These are phyloP conservation scores for Oryzias celebensis DNA, from an alignment of 2,113 vertebrate genomes.

Conservation along the genomic window DNA sequence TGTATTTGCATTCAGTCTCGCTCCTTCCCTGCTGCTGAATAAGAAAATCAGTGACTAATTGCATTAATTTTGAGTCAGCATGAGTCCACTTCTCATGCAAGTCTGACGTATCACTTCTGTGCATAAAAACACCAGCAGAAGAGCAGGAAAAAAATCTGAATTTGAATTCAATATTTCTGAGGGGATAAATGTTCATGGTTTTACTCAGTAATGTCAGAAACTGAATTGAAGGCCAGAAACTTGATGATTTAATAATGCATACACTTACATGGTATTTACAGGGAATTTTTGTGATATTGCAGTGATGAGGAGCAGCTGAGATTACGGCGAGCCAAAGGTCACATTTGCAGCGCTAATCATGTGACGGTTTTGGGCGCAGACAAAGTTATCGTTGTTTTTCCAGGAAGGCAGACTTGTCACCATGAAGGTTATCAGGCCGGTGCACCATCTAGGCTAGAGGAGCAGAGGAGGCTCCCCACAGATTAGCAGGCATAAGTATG, in stretches of 20 bases:
- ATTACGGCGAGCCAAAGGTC: slow-evolving; percentile 27
- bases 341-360: slow-evolving; percentile 27
- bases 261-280: too few species aligned
- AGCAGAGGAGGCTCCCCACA: slow-evolving; percentile 64
- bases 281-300: slow-evolving; percentile 9
- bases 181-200: too few species aligned
- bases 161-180: too few species aligned
- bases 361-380: slow-evolving; percentile 6
- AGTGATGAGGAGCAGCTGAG: background rate
- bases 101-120: too few species aligned
- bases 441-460: slow-evolving; percentile 49
- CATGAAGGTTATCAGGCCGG: slow-evolving; percentile 75
- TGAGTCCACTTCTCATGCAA: background rate
- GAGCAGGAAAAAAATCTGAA: too few species aligned
- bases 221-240: too few species aligned
- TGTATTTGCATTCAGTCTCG: slow-evolving; percentile 30
- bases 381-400: slow-evolving; percentile 67
- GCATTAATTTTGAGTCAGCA: slow-evolving; percentile 21
- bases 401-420: slow-evolving; percentile 54
- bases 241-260: too few species aligned
- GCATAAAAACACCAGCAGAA: too few species aligned
- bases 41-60: slow-evolving; percentile 17
- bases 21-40: slow-evolving; percentile 23
- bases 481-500: slow-evolving; percentile 69
- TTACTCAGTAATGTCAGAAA: too few species aligned